phyloP scores from a whole-genome alignment of 2,888 invertebrate species.

The Amblyteles armatorius region DNA sequence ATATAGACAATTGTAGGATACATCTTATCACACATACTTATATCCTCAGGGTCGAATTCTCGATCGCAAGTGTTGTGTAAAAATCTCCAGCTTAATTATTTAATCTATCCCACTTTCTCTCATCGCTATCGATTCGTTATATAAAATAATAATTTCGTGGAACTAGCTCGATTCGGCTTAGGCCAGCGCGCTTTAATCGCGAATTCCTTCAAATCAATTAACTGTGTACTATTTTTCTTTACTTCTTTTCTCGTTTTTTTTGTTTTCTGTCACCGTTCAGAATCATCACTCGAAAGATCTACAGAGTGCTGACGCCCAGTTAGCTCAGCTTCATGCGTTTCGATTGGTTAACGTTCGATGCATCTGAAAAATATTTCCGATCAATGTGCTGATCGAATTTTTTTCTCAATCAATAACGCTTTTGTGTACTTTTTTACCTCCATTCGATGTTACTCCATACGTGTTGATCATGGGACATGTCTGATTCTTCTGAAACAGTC shows the following conservation, averaged over 20 bases:
- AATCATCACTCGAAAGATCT: conserved; percentile 73
- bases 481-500: conserved; percentile 78
- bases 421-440: conserved; percentile 76
- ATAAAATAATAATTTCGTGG: conserved; percentile 82
- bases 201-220: conserved; percentile 45
- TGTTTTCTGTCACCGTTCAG: conserved; percentile 68
- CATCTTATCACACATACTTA: conserved; percentile 81
- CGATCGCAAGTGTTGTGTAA: conserved; percentile 76
- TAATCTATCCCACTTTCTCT: conserved; percentile 59
- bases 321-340: conserved; percentile 84
- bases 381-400: conserved; percentile 5
- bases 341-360: conserved; percentile 79
- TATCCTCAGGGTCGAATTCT: conserved; percentile 75
- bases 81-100: conserved; percentile 73
- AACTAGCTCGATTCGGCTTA: conserved; percentile 80
- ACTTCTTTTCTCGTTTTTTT: conserved; percentile 51
- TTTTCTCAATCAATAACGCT: conserved; percentile 11
- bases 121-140: conserved; percentile 70
- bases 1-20: conserved; percentile 74
- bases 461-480: conserved; percentile 80
- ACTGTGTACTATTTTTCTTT: conserved; percentile 24
- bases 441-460: conserved; percentile 80
- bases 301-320: conserved; percentile 80
- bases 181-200: conserved; percentile 79
- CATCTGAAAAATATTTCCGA: conserved; percentile 75